Percentiles rank a stretch among this genome's conserved stretches.
These are phyloP conservation scores for Drosophila sp. DNA, from an alignment of 1,140 invertebrate genomes.

Conservation along the genomic window DNA sequence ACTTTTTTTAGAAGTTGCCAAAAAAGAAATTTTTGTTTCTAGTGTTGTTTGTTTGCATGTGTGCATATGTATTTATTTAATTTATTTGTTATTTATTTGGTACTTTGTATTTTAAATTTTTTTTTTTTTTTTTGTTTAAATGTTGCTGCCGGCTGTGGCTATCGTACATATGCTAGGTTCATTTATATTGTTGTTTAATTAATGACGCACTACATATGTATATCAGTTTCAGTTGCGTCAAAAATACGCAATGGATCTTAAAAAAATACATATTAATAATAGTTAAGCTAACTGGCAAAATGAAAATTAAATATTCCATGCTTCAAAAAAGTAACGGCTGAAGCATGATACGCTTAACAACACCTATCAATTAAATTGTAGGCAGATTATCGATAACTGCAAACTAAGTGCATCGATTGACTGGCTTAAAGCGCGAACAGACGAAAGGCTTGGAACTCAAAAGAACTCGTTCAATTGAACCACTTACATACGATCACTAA, in stretches of 20 bases:
- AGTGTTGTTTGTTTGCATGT: conserved; percentile 18
- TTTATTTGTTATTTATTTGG: conserved; percentile 81
- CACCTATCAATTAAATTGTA: background rate
- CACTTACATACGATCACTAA: too few relatives aligned
- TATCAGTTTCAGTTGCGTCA: conserved; percentile 64
- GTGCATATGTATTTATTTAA: conserved; percentile 67
- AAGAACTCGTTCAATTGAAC: too few relatives aligned
- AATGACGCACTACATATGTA: conserved; percentile 69
- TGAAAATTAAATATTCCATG: background rate
- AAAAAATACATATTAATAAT: conserved; percentile 37
- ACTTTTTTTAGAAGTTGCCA: conserved; percentile 68
- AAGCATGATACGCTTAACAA: conserved; percentile 5
- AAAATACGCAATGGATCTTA: conserved; percentile 47
- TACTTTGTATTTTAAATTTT: conserved; percentile 53
- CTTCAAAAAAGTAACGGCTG: conserved; percentile 6
- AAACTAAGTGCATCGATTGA: conserved; percentile 20
- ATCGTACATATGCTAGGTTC: conserved; percentile 47
- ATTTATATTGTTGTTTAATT: conserved; percentile 66
- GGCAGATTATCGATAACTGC: conserved; percentile 6
- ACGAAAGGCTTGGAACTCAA: too few relatives aligned
- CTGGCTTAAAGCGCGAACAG: background rate
- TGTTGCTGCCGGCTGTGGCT: conserved; percentile 43
- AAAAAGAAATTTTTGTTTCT: conserved; percentile 59
- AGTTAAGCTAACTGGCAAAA: background rate
- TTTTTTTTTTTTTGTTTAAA: conserved; percentile 42